Evolutionary conservation across 2,888 invertebrate genomes (phyloP), one percentile per base, ranked within the genome.

Genomic region (Ormia ochracea): DNA sequence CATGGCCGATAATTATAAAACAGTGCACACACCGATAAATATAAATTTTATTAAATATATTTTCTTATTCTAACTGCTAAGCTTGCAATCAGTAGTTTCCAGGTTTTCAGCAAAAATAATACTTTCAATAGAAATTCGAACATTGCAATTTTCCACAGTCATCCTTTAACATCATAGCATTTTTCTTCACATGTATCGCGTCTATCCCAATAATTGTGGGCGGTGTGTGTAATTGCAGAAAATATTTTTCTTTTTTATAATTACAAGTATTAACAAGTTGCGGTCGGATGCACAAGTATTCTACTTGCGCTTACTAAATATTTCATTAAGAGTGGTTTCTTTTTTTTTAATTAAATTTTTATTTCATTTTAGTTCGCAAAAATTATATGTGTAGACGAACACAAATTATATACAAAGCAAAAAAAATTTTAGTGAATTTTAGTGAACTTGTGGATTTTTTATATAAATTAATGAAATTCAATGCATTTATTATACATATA

Each of bases 231-330:
- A 59, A 17, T 14, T 41, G 17, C 26, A 50, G 28, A 26, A 1
- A 36, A 12, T 41, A 14, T 52, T 52, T 54, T 26, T 41, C 4
- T 43, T 14, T n/a, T 41, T 41, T 31, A 26, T 50, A 45, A 72
- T 50, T 21, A 48, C n/a, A 63, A 63, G 69, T 63, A 50, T 59
- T 66, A 58, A 59, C 36, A 59, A n/a, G 59, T 66, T 48, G 66
- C 72, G 77, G 65, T 70, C 65, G 14, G 70, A 10, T 77, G 58
- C 65, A 59, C 58, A 54, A 43, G 54, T 38, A 50, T n/a, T n/a
- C n/a, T n/a, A n/a, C n/a, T n/a, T n/a, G n/a, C n/a, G n/a, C 38
- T 38, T 52, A 7, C 43, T 26, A 48, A 48, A 2, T 33, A 45
- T 50, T 19, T 31, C 19, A 26, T 36, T 5, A 23, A 17, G 17